Evolutionary conservation across 2,797 vertebrate genomes (phyloP), one percentile per base, ranked within the genome.

Genomic region (Tamandua tetradactyla): DNA sequence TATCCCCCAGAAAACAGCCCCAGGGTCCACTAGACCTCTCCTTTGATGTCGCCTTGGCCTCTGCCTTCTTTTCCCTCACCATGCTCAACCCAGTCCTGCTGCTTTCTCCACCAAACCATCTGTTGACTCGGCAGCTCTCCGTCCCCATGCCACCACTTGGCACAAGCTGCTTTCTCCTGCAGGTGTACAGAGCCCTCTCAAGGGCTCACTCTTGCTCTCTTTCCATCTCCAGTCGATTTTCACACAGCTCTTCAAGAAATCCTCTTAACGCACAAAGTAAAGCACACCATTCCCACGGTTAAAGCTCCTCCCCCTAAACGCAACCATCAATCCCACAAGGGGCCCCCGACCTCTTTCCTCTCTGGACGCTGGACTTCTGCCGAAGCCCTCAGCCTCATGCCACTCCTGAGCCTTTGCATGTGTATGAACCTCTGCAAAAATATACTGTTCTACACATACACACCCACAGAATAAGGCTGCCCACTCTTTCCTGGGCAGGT

Each of bases 361-460:
- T 32, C 59, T 23, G 30, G 9, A 55, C 8, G n/a, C n/a, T n/a
- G n/a, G n/a, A n/a, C n/a, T n/a, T n/a, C n/a, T n/a, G n/a, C 74
- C 52, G 18, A 55, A 47, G n/a, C 59, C 1, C 42, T 44, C 40
- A 18, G 71, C 72, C 40, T 40, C 35, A 44, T 11, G 7, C 61
- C 22, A 25, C 79, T 66, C 59, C 89, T 68, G 35, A 30, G 76
- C 47, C 81, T 89, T 71, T 84, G 87, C 49, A 35, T 27, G 32
- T 4, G 27, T 32, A 42, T 47, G 7, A 9, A 10, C 52, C 42
- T 44, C 37, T n/a, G 57, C 55, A 72, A 55, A 68, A 69, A 78
- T 5, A 89, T 0, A 68, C n/a, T 44, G 27, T 1, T 1, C 23
- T 66, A 2, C 7, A 55, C 57, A 61, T 12, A 22, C 1, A 1